These are phyloP conservation scores for Aphelenchoides avenae DNA, from an alignment of 1,140 invertebrate genomes.

Conservation along the genomic window DNA sequence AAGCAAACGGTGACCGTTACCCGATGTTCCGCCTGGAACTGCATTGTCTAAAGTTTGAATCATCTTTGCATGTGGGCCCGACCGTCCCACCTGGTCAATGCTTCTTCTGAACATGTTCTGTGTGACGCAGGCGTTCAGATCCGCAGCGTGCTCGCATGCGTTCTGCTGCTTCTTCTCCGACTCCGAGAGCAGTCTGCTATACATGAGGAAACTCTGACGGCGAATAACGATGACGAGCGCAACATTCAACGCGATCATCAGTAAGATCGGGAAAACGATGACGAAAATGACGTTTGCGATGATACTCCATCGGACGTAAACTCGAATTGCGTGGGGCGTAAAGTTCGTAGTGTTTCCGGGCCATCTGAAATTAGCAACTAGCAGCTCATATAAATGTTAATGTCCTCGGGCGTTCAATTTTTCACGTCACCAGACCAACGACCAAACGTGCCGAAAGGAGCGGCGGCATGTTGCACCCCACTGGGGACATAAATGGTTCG, in stretches of 20 bases:
- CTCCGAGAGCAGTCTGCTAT: conserved; percentile 21
- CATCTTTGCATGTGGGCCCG: conserved; percentile 1
- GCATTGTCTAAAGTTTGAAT: conserved; percentile 17
- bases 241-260: conserved; percentile 41
- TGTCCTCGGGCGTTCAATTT: not conserved
- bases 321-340: conserved; percentile 32
- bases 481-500: not conserved
- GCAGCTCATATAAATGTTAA: not conserved
- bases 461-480: not conserved
- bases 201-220: conserved; percentile 35
- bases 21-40: conserved; percentile 42
- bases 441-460: not conserved
- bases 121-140: conserved; percentile 19
- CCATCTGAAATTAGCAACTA: conserved; percentile 32
- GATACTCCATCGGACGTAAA: conserved; percentile 43
- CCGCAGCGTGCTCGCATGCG: not conserved
- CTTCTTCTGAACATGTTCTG: conserved; percentile 26
- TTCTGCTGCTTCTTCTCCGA: conserved; percentile 23
- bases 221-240: conserved; percentile 44
- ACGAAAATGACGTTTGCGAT: conserved; percentile 36
- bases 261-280: conserved; percentile 39
- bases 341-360: conserved; percentile 43
- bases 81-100: conserved; percentile 32
- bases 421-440: not conserved
- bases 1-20: conserved; percentile 29